These are phyloP conservation scores for Clarias pachynema DNA, from an alignment of 2,797 vertebrate species.

Conservation along the genomic window DNA sequence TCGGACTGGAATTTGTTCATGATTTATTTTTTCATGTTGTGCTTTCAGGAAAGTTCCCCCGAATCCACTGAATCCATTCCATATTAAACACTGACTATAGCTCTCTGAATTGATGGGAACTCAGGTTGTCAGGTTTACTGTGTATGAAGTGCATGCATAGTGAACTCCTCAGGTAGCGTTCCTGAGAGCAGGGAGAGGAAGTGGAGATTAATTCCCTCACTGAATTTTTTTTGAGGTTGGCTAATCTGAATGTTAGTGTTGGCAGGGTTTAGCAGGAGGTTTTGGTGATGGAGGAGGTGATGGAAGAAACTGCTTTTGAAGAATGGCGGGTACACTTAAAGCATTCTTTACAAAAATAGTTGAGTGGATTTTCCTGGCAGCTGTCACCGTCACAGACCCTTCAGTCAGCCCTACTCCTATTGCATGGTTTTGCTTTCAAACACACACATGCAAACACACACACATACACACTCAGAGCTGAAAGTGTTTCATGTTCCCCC, in stretches of 20 bases:
- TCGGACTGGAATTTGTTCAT: not conserved
- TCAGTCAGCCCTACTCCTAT: conserved; percentile 27
- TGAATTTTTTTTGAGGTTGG: not conserved
- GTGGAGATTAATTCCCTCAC: conserved; percentile 16
- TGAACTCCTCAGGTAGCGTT: not conserved
- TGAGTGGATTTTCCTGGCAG: conserved; percentile 54
- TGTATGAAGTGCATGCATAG: not conserved
- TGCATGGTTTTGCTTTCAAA: conserved; percentile 17
- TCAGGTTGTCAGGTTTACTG: not conserved
- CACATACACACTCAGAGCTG: not conserved
- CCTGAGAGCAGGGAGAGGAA: not conserved
- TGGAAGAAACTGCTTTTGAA: not conserved
- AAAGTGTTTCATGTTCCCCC: not conserved
- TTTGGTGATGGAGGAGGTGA: conserved; percentile 27
- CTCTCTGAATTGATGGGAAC: not conserved
- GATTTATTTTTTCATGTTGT: not conserved
- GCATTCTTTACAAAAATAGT: conserved; percentile 54
- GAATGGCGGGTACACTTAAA: conserved; percentile 30
- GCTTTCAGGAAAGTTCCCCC: not conserved
- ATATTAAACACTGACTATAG: not conserved
- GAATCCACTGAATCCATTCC: not conserved
- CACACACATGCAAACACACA: conserved; percentile 4
- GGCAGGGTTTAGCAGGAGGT: conserved; percentile 9
- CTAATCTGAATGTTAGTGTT: conserved; percentile 21
- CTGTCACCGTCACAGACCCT: conserved; percentile 48